Conservation (phyloP, 2,797 vertebrate genomes). For the Steatocranus sp. region DNA sequence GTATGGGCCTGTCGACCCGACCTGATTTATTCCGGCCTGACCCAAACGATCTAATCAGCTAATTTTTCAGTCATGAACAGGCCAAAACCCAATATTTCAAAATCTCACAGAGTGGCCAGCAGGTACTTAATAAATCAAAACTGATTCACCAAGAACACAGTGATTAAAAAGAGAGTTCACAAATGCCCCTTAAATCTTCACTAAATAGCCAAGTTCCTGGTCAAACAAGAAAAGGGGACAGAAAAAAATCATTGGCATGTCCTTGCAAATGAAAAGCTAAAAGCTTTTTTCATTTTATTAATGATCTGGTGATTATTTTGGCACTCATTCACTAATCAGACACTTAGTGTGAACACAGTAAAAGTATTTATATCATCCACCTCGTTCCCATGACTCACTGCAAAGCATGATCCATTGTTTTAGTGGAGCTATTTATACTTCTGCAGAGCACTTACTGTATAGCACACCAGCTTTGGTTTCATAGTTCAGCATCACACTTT, state of each 20-base stretch:
- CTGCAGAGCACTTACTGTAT: neutral
- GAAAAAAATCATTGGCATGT: neutral
- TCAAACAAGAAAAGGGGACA: neutral
- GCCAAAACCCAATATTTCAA: constrained; percentile 12
- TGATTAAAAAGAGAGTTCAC: neutral
- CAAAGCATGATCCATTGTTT: neutral
- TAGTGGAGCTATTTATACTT: neutral
- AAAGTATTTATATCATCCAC: neutral
- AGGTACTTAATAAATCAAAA: constrained; percentile 29
- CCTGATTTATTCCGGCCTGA: constrained; percentile 18
- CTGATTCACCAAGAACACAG: neutral
- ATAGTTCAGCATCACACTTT: neutral
- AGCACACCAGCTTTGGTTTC: constrained; percentile 1
- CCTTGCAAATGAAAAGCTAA: neutral
- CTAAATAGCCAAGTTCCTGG: neutral
- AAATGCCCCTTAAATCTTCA: neutral
- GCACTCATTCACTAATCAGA: neutral
- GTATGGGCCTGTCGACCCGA: neutral
- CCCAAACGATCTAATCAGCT: neutral
- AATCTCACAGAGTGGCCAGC: neutral
- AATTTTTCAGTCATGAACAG: constrained; percentile 1
- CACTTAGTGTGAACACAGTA: neutral
- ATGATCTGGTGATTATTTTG: neutral
- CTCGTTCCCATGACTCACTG: neutral
- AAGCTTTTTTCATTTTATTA: neutral